Evolutionary conservation across 2,113 vertebrate species (phyloP).

Genomic region (Urocitellus parryii): DNA sequence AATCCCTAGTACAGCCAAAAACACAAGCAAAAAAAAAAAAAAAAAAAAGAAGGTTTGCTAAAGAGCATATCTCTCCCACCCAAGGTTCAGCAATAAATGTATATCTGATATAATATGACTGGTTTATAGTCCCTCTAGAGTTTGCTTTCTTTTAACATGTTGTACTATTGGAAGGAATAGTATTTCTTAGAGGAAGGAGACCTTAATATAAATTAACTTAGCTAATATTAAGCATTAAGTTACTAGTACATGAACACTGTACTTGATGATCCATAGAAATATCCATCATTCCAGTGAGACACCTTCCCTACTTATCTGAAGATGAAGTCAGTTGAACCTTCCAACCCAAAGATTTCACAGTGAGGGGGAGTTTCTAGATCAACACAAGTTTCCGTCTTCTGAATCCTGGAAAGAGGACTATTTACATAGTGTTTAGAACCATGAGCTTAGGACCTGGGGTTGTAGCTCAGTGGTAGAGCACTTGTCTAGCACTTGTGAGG

Average conservation of each 20-base stretch:
- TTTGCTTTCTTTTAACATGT: background rate
- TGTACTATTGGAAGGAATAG: background rate
- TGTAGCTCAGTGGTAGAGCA: too few relatives aligned
- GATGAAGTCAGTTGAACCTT: background rate
- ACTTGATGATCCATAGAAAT: background rate
- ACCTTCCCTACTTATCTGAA: background rate
- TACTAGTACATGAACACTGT: background rate
- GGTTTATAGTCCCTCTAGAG: background rate
- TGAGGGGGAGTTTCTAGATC: background rate
- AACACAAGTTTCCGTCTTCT: background rate
- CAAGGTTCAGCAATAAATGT: too few relatives aligned
- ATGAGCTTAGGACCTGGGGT: background rate
- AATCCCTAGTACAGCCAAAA: too few relatives aligned
- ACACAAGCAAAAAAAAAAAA: too few relatives aligned
- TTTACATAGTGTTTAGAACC: background rate
- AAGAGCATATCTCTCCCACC: background rate
- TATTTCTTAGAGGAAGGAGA: background rate
- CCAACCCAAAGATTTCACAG: background rate
- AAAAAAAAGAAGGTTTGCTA: background rate
- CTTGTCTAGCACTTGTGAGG: too few relatives aligned
- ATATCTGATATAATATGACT: too few relatives aligned
- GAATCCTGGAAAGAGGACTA: background rate
- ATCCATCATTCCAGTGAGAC: background rate
- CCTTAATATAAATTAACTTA: background rate
- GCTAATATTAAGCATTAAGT: background rate